Evolutionary conservation across 2,797 vertebrate genomes (phyloP), one percentile per base, ranked within the genome.

Genomic region (Siniperca scherzeri): DNA sequence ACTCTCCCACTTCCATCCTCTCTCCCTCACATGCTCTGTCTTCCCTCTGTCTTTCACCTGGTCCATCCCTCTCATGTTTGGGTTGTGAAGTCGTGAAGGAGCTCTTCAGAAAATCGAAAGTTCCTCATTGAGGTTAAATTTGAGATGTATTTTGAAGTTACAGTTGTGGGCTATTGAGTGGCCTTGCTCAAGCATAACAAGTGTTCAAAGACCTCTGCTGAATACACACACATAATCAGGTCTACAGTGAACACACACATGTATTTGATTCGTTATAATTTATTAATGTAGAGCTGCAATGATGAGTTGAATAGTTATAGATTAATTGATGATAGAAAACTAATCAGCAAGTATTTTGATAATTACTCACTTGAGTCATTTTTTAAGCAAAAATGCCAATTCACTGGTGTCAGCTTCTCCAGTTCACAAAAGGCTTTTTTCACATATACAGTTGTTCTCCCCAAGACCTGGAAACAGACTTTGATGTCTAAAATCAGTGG

Each of bases 21-120:
- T 81, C 14, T 66, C 36, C 79, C 40, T 74, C 36, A 33, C 68
- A 55, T 3, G 3, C 46, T 71, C 48, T 72, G 22, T 74, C 40
- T 50, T 84, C 73, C 33, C 22, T 79, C 11, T 71, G 33, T 82
- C 27, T 71, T 57, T 64, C 67, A 52, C 66, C 40, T 68, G 55
- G 21, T 70, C 22, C 33, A 10, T n/a, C 61, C 48, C 69, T 74
- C 72, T 85, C 30, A 21, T 64, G 36, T 77, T 59, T 82, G 38
- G 33, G 48, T 52, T 68, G 33, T 33, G 62, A 67, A 40, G 44
- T n/a, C 0, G 22, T 66, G 57, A 85, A 81, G 73, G 67, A 81
- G 77, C 85, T 74, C 81, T 84, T 71, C 30, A 74, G 48, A 66
- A 55, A 81, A 82, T 80, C 16, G 1, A 69, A 70, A 89, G 65